phyloP scores from a whole-genome alignment of 2,113 vertebrate species.

The Panurus biarmicus region DNA sequence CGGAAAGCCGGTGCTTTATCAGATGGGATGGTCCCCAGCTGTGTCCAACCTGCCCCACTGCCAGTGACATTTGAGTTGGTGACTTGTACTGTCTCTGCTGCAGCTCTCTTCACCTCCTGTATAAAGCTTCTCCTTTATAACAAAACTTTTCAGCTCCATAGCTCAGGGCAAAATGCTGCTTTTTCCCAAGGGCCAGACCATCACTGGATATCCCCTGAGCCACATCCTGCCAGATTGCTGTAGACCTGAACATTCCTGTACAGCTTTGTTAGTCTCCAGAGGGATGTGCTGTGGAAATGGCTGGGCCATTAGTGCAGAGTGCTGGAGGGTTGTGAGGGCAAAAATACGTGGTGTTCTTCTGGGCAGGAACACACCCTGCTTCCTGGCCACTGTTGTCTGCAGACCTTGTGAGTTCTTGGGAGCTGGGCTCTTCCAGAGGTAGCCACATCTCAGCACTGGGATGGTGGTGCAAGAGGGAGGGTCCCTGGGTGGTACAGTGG shows the following conservation, averaged over 20 bases:
- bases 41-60: not conserved
- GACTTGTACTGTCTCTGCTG: not conserved
- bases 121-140: not conserved
- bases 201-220: not conserved
- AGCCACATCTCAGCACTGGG: accelerated
- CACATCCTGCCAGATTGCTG: not conserved
- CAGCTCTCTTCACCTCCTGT: not conserved
- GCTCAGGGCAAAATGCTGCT: not conserved
- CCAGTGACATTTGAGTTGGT: not conserved
- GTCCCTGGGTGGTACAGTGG: accelerated
- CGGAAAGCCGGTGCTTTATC: not conserved
- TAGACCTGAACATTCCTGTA: not conserved
- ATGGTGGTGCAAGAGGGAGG: not conserved
- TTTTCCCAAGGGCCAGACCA: not conserved
- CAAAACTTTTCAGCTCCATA: not conserved
- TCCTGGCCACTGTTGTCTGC: not conserved
- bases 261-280: not conserved
- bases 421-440: not conserved
- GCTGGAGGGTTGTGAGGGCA: not conserved
- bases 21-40: not conserved
- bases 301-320: not conserved
- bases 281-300: not conserved
- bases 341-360: not conserved
- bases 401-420: accelerated
- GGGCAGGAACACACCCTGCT: not conserved